Evolutionary conservation across 2,888 invertebrate genomes (phyloP), one percentile per base, ranked within the genome.

Genomic region (Cantharis flavilabris): DNA sequence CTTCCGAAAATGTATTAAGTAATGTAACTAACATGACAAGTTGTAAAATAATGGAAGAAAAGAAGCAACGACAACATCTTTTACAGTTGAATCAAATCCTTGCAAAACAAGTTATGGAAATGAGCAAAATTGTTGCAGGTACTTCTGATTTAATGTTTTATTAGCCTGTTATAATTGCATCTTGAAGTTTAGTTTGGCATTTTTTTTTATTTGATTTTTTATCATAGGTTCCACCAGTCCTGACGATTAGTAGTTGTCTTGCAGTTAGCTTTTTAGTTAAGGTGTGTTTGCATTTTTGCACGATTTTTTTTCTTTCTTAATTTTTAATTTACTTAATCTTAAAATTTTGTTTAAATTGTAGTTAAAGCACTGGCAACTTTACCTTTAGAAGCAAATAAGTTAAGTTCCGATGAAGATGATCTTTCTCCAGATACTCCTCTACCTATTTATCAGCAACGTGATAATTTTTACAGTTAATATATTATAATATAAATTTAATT

Each of bases 101-200:
- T 84, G 98, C 97, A 79, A 95, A 96, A 88, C 96, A 96, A 91
- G 97, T 97, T 84, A 97, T 97, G 91, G 96, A 96, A 89, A 96
- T 96, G 92, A 97, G 97, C 90, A 96, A 97, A 91, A 95, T 96
- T 87, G 97, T 97, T 84, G 97, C 98, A 89, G 97, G 97, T 97
- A 80, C 80, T 77, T 77, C 81, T 80, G 79, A 67, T 80, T 72
- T 77, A 76, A 62, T 74, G 20, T 63, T 74, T 75, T 70, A 80
- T 79, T 79, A 28, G 70, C 33, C 28, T 30, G 26, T 14, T 64
- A 72, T 11, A 63, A 62, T 73, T 69, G 30, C 67, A 20, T 16
- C n/a, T 69, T 13, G 74, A 73, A 73, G 70, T 80, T 79, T 78
- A 65, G 62, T 81, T 84, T 81, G 75, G 80, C 80, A 72, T 80